Base-by-base conservation (phyloP, 2,888 invertebrate species). In the Pollenia griseotomentosa region DNA sequence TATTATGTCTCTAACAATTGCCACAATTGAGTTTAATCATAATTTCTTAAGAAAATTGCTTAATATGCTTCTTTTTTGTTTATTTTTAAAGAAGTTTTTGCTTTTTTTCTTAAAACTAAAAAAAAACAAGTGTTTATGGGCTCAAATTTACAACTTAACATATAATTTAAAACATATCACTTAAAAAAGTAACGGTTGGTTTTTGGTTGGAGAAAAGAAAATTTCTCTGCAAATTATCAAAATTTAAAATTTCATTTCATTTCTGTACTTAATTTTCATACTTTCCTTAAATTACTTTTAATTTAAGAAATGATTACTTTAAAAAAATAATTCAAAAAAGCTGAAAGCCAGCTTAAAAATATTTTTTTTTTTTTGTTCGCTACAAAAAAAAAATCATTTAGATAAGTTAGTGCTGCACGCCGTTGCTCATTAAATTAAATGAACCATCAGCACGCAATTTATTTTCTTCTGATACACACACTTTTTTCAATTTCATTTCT, bases 361-460 rank as follows among this genome's bases (percentile, higher is more conserved):
- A 46, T 44, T 74, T 55, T 63, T 63, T 65, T 44, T 51, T 68
- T 61, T 42, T 53, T 51, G 33, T 44, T 46, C n/a, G 14, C 33
- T 61, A 9, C 68, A 19, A 10, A 33, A 79, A 74, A 87, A 88
- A 90, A 90, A 92, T 92, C 92, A 92, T 92, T 92, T 92, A 92
- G 92, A 92, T 91, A 91, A 92, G 91, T 92, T 92, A 61, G 51
- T 84, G 81, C 84, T 87, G 87, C 87, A 87, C 87, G 87, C 87
- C 91, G 92, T 91, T 91, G 92, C 92, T 92, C 92, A 92, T 92
- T 92, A 92, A 92, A 92, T 92, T 92, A 92, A 92, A 92, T 92
- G 92, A 92, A 91, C 92, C 92, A 92, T 92, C 92, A 92, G 92
- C 92, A 92, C 92, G 92, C 92, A 92, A 92, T 91, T 92, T 92